Evolutionary conservation across 2,797 vertebrate species (phyloP).

Genomic region (Semotilus atromaculatus): DNA sequence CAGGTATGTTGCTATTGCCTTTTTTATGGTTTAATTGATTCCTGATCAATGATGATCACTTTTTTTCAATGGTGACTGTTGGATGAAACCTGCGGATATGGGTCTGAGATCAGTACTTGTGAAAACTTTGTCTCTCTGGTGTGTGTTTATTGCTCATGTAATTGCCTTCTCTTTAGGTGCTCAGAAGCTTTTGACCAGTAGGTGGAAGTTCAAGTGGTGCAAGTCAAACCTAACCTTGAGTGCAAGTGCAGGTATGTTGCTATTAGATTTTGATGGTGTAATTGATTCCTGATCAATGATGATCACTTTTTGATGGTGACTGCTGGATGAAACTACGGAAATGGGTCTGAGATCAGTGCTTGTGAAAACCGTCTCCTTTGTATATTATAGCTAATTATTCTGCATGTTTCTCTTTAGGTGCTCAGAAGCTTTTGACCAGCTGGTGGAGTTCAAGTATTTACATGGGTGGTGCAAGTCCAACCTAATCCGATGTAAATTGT

Average conservation of each 20-base stretch:
- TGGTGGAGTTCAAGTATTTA: no score
- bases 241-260: constrained; percentile 52
- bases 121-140: no score
- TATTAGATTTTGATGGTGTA: constrained; percentile 34
- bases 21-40: constrained; percentile 65
- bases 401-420: no score
- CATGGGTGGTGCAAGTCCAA: not conserved
- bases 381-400: no score
- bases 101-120: constrained; percentile 87
- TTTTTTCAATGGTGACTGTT: constrained; percentile 78
- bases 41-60: constrained; percentile 86
- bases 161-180: not conserved
- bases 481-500: not conserved
- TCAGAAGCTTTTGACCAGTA: accelerated
- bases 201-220: not conserved
- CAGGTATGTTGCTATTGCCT: constrained; percentile 47
- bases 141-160: not conserved
- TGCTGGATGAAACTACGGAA: constrained; percentile 96
- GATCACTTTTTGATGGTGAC: constrained; percentile 77
- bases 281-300: constrained; percentile 86
- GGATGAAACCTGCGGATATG: constrained; percentile 99
- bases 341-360: constrained; percentile 92
- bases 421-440: no score
- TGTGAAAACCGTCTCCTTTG: no score
- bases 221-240: not conserved